Percentiles rank a stretch among this genome's conserved stretches.
Conservation (phyloP, 2,797 vertebrate genomes). For the Argya squamiceps region DNA sequence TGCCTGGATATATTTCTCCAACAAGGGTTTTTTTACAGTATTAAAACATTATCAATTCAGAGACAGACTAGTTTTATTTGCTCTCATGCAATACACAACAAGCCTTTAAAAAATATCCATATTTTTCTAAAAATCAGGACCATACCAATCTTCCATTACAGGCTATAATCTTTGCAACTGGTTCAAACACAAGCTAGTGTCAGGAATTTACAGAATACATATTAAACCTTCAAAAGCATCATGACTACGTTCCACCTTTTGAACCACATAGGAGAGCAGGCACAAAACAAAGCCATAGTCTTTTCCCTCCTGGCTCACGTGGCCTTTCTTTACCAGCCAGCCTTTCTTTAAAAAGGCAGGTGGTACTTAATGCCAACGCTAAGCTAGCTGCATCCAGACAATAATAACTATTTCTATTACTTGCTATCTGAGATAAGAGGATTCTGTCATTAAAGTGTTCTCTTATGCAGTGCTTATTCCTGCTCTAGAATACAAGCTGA, state of each 20-base stretch:
- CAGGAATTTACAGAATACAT: not conserved
- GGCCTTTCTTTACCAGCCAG: not conserved
- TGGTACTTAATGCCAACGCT: conserved; percentile 43
- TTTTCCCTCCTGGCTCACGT: not conserved
- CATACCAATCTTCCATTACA: not conserved
- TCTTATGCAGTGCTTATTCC: conserved; percentile 46
- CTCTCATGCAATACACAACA: not conserved
- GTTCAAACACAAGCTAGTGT: not conserved
- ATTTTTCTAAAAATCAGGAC: not conserved
- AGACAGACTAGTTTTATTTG: not conserved
- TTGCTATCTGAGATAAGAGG: conserved; percentile 64
- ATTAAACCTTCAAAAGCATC: not conserved
- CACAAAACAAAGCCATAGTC: not conserved
- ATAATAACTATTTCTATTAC: conserved; percentile 70
- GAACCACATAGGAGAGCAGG: not conserved
- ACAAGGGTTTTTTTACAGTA: not conserved
- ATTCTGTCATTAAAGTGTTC: conserved; percentile 65
- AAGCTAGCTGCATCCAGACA: conserved; percentile 59
- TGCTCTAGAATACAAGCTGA: not conserved
- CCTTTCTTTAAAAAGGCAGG: not conserved
- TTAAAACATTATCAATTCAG: not conserved
- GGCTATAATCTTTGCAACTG: not conserved
- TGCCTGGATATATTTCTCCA: not conserved
- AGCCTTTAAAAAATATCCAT: not conserved
- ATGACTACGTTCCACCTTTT: not conserved